phyloP scores from a whole-genome alignment of 23 tunicate species.

The Trididemnum nubilum region DNA sequence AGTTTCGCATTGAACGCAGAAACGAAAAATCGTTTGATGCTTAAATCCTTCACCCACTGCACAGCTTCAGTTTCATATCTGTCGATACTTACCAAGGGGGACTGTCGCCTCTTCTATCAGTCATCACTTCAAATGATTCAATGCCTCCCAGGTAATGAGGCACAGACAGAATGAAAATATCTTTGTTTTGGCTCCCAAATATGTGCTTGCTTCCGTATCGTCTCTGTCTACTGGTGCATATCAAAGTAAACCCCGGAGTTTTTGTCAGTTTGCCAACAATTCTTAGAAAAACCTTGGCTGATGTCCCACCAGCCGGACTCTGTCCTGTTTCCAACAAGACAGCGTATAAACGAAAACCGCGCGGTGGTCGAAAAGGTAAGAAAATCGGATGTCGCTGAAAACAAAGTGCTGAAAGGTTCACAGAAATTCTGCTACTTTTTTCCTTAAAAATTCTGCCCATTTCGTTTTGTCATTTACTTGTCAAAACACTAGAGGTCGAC shows the following conservation, averaged over 20 bases:
- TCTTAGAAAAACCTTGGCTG: conserved; percentile 67
- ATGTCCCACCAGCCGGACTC: conserved; percentile 93
- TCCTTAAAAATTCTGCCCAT: not conserved
- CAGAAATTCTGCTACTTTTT: not conserved
- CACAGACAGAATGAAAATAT: conserved; percentile 64
- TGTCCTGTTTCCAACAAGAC: conserved; percentile 86
- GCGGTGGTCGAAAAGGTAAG: conserved; percentile 71
- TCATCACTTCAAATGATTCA: conserved; percentile 72
- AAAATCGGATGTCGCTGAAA: conserved; percentile 81
- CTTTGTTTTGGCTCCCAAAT: conserved; percentile 86
- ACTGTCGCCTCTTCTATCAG: conserved; percentile 78
- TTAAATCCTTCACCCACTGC: too few relatives aligned
- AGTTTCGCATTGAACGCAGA: too few relatives aligned
- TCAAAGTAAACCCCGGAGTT: conserved; percentile 74
- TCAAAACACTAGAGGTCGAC: too few relatives aligned
- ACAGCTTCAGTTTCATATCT: too few relatives aligned
- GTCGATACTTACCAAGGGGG: conserved; percentile 88
- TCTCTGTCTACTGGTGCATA: conserved; percentile 57
- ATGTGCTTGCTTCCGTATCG: conserved; percentile 24
- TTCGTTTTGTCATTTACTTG: not conserved
- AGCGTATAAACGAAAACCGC: conserved; percentile 89
- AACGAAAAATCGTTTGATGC: too few relatives aligned
- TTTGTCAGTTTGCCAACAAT: conserved; percentile 70
- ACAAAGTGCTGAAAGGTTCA: not conserved
- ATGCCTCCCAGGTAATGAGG: conserved; percentile 89